phyloP scores from a whole-genome alignment of 2,797 vertebrate genomes.

The Cottoperca gobio region DNA sequence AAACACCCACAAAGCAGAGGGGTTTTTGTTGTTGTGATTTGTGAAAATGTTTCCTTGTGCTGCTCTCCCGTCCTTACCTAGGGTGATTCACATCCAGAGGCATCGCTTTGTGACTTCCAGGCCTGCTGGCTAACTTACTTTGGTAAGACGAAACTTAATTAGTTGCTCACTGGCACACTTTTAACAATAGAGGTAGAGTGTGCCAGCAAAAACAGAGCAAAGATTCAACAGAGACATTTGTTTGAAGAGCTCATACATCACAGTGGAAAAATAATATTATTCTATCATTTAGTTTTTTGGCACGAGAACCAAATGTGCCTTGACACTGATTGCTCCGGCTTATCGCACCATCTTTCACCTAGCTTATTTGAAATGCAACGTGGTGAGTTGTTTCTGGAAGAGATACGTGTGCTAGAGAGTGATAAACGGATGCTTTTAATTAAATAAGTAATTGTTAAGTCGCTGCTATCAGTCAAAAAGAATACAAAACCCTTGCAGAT shows the following conservation, averaged over 20 bases:
- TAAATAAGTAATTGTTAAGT: not conserved
- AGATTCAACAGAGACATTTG: constrained; percentile 29
- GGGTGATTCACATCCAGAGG: constrained; percentile 83
- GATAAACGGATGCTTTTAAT: not conserved
- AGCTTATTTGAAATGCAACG: constrained; percentile 4
- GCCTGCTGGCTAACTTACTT: constrained; percentile 90
- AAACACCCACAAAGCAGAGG: constrained; percentile 21
- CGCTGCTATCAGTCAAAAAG: not conserved
- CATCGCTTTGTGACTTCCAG: constrained; percentile 85
- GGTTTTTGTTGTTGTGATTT: not conserved
- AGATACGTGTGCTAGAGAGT: not conserved
- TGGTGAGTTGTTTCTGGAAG: constrained; percentile 10
- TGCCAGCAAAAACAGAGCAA: constrained; percentile 17
- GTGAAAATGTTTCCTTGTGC: constrained; percentile 21
- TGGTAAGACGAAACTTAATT: constrained; percentile 79
- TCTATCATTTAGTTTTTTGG: constrained; percentile 37
- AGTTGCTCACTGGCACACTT: constrained; percentile 31
- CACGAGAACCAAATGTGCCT: constrained; percentile 30
- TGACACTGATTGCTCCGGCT: constrained; percentile 18
- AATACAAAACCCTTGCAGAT: not conserved
- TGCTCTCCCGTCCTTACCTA: constrained; percentile 51
- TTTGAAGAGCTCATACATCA: constrained; percentile 42
- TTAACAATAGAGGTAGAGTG: constrained; percentile 16
- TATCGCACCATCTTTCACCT: constrained; percentile 11
- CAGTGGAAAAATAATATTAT: constrained; percentile 29